Evolutionary conservation across 1,140 invertebrate species (phyloP).

Genomic region (Meloidogyne floridensis): DNA sequence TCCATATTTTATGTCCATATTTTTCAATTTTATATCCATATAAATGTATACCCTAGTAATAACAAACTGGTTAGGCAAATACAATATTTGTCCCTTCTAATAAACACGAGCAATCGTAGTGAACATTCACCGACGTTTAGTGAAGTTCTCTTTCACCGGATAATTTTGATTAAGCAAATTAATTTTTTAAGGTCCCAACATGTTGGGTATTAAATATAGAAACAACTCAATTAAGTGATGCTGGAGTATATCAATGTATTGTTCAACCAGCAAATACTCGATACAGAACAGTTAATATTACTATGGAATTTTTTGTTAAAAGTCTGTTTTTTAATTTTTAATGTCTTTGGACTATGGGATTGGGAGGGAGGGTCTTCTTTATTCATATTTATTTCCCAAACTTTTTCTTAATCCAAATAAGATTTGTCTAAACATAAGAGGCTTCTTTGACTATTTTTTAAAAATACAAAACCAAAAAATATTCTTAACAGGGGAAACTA

Average conservation of each 20-base stretch:
- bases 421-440: too few relatives aligned
- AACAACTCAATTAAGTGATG: conserved; percentile 46
- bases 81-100: too few relatives aligned
- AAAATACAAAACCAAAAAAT: not conserved
- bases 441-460: not conserved
- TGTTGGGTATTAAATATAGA: conserved; percentile 52
- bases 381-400: too few relatives aligned
- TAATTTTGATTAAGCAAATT: not conserved
- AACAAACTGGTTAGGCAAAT: too few relatives aligned
- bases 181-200: conserved; percentile 33
- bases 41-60: too few relatives aligned
- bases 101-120: too few relatives aligned
- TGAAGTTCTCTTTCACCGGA: too few relatives aligned
- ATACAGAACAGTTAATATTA: conserved; percentile 50
- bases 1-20: too few relatives aligned
- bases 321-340: conserved; percentile 40
- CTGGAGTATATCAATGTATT: conserved; percentile 51
- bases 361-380: not conserved
- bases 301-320: conserved; percentile 62
- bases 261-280: conserved; percentile 51
- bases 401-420: too few relatives aligned
- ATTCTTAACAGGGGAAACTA: not conserved
- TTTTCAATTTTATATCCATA: too few relatives aligned
- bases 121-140: too few relatives aligned
- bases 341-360: too few relatives aligned